A percentile compares a stretch with the other conserved stretches of the same genome.
Evolutionary conservation across 2,797 vertebrate genomes (phyloP).

Genomic region (Knipowitschia caucasica): DNA sequence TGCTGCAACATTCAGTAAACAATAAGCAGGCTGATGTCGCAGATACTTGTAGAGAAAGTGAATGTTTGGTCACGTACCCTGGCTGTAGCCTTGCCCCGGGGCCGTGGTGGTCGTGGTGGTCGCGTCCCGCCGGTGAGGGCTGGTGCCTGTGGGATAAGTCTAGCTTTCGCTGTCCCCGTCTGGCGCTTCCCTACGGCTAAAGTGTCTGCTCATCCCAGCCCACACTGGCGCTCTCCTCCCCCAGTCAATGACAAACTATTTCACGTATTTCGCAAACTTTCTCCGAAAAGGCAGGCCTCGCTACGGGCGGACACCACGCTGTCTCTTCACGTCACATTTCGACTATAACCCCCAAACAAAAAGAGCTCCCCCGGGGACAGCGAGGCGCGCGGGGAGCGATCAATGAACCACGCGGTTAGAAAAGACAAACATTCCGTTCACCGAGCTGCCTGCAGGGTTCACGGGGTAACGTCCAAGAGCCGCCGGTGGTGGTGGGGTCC

Average conservation of each 20-base stretch:
- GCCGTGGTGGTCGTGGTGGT: conserved; percentile 15
- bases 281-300: background rate
- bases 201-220: conserved; percentile 47
- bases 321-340: conserved; percentile 13
- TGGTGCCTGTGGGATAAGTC: conserved; percentile 21
- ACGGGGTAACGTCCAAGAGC: background rate
- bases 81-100: background rate
- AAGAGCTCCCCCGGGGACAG: conserved; percentile 31
- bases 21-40: background rate
- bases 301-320: conserved; percentile 23
- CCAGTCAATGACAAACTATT: conserved; percentile 14
- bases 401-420: conserved; percentile 11
- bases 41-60: background rate
- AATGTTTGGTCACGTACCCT: conserved; percentile 35
- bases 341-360: conserved; percentile 38
- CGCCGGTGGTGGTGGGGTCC: background rate
- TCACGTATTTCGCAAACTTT: background rate
- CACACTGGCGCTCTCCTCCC: conserved; percentile 14
- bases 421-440: background rate
- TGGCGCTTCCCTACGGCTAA: conserved; percentile 38
- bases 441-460: background rate
- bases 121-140: conserved; percentile 21
- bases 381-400: conserved; percentile 20
- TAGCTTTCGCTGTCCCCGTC: conserved; percentile 57
- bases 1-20: background rate